Base-by-base conservation (phyloP, 2,797 vertebrate species). In the Eutrigla gurnardus region DNA sequence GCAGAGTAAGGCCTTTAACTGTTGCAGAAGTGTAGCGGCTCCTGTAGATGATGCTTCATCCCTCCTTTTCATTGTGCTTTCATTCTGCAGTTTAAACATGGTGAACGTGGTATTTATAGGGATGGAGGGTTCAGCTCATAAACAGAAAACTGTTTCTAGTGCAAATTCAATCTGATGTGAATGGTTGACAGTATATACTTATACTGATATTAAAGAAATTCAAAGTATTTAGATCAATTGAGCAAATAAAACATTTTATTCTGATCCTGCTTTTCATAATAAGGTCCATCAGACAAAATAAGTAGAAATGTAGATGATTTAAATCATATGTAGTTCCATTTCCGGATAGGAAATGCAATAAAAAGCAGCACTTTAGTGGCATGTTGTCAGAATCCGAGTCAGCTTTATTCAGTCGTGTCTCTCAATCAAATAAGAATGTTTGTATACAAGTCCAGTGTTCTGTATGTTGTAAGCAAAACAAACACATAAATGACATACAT, bases 1-100 rank as follows among this genome's bases (percentile, higher is more conserved):
- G 98, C 91, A 96, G 94, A 90, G 98, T 98, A 91, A 86, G 70
- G 0, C 25, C 42, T 25, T 1, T 11, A 4, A 11, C 10, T 18
- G 57, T 7, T 11, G 11, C 15, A 18, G 2, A n/a, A 39, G n/a
- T 46, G 52, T 2, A 25, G 40, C 9, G 4, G 25, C 25, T 52
- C 18, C 25, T 32, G 25, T 25, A 18, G 8, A 18, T 11, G 3
- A 8, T 4, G 47, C 17, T 49, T n/a, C 2, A 47, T 47, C 46
- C 25, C 11, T 39, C 9, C 5, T 3, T 40, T 59, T 17, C 5
- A 17, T 7, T 46, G 45, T 15, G 35, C 33, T 42, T 11, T 33
- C 39, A 1, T 35, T 7, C 25, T 37, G 33, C 14, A 6, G 6
- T 42, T 15, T 11, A 13, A 33, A 25, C 4, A 35, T 3, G 2